phyloP scores from a whole-genome alignment of 1,140 invertebrate genomes.

The Brachionus calyciflorus region DNA sequence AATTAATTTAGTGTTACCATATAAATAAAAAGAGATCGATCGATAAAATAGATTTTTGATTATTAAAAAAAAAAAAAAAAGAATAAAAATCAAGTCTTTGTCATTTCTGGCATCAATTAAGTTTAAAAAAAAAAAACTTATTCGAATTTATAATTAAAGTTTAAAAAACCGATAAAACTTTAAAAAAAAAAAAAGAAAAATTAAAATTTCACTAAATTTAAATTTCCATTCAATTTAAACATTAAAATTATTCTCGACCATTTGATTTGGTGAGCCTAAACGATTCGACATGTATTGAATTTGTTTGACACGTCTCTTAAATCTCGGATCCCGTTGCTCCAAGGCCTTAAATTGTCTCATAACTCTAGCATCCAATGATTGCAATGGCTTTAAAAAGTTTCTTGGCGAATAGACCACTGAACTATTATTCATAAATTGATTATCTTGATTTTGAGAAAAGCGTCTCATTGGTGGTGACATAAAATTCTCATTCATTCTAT shows the following conservation, averaged over 20 bases:
- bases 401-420: slow-evolving; percentile 14
- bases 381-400: slow-evolving; percentile 40
- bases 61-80: too few relatives aligned
- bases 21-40: too few relatives aligned
- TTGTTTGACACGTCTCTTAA: slow-evolving; percentile 36
- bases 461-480: slow-evolving; percentile 4
- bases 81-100: too few relatives aligned
- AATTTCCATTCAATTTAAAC: too few relatives aligned
- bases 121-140: neutral
- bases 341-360: slow-evolving; percentile 45
- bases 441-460: slow-evolving; percentile 8
- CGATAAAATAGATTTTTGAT: too few relatives aligned
- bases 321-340: slow-evolving; percentile 13
- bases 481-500: neutral
- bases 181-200: neutral
- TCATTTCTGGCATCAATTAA: neutral
- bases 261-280: slow-evolving; percentile 4
- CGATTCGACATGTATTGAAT: slow-evolving; percentile 42
- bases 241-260: neutral
- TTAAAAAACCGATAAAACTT: slow-evolving; percentile 18
- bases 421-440: neutral
- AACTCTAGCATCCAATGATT: slow-evolving; percentile 27
- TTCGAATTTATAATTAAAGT: too few relatives aligned
- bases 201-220: neutral
- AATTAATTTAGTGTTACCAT: too few relatives aligned